Conservation (phyloP, 2,888 invertebrate species). For the Isotomurus palustris region DNA sequence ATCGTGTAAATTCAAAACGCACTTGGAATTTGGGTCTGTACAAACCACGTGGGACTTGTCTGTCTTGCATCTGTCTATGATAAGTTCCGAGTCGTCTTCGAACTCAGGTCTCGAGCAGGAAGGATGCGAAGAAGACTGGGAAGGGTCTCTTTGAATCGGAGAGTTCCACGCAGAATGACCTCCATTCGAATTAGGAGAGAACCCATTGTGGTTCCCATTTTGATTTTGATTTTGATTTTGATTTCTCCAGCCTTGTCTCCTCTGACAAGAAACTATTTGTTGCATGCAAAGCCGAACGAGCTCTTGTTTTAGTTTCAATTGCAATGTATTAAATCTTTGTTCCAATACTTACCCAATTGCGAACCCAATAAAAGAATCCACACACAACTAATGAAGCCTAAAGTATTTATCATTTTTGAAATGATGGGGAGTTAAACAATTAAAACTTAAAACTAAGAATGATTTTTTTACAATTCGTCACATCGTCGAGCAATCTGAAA, state of each 20-base stretch:
- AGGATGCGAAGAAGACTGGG: neutral
- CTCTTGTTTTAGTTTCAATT: too few species aligned
- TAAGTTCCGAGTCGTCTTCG: neutral
- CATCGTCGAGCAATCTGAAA: too few species aligned
- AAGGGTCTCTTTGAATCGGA: neutral
- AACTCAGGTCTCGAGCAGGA: conserved; percentile 3
- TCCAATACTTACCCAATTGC: too few species aligned
- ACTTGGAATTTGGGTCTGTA: neutral
- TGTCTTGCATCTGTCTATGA: neutral
- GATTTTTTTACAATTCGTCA: too few species aligned
- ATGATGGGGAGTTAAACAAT: too few species aligned
- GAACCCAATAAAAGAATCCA: too few species aligned
- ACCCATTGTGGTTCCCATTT: neutral
- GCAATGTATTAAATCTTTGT: too few species aligned
- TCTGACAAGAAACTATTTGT: too few species aligned
- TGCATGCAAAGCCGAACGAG: too few species aligned
- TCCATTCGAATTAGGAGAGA: neutral
- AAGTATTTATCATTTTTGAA: too few species aligned
- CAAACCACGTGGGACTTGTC: neutral
- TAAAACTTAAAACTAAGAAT: too few species aligned
- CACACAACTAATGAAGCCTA: too few species aligned
- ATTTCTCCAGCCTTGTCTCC: neutral
- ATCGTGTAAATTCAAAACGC: neutral
- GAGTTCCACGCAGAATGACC: neutral
- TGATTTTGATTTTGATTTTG: neutral